Base-by-base conservation (phyloP, 2,888 invertebrate species). In the Lithosia quadra region DNA sequence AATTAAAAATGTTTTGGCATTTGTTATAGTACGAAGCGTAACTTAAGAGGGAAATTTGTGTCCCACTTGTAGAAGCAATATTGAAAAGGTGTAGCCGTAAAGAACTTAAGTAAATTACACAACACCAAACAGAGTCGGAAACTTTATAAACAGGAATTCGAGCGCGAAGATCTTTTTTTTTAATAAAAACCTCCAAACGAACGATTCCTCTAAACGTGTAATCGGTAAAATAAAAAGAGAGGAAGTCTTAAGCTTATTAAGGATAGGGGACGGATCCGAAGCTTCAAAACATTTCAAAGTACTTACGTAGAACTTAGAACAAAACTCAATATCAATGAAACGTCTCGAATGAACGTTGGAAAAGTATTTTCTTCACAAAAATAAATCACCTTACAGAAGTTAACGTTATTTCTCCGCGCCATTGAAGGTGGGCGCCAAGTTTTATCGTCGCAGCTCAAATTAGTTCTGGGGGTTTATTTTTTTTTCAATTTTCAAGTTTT, bases 241-340 rank as follows among this genome's bases (percentile, higher is more conserved):
- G 80, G 81, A 80, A 69, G 80, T 77, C 83, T 82, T 84, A 88
- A 90, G 89, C 91, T 91, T 91, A 91, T 91, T 91, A 91, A 86
- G 85, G 84, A 89, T 85, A 86, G 84, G 83, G 85, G 85, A 84
- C 82, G 82, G 80, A 88, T 87, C 83, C 77, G 71, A 78, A 79
- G 83, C 84, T 84, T 87, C 87, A 81, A 89, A 91, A 90, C 88
- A 91, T 90, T 88, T 86, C 87, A 80, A 91, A 92, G 91, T 89
- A 88, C 88, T 90, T 86, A 86, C 86, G 84, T 77, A 69, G 83
- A 90, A 92, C 87, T 91, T 88, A 88, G 88, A 91, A 91, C 90
- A 91, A 90, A 93, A 91, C 91, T 92, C 90, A 90, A 92, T 92
- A 93, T 91, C 91, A 91, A 91, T 90, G 91, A 88, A 91, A 91